Evolutionary conservation across 2,797 vertebrate genomes (phyloP).

Genomic region (Gephyroberyx darwinii): DNA sequence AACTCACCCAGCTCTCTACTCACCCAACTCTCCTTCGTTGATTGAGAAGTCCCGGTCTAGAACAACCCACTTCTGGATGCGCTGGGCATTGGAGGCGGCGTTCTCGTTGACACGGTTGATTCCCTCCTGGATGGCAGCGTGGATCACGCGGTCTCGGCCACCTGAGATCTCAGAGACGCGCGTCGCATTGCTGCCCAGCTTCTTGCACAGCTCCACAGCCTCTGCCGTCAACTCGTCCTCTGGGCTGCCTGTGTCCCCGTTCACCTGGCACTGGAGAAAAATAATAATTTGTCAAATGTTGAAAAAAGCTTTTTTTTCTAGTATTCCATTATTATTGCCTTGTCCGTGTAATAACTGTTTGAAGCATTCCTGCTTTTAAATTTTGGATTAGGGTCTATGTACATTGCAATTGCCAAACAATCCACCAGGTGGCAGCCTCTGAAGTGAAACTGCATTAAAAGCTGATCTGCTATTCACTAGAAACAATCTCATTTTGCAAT

Average conservation of each 20-base stretch:
- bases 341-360: neutral
- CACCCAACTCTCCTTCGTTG: constrained; percentile 89
- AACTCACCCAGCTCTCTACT: constrained; percentile 90
- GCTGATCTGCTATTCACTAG: neutral
- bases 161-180: constrained; percentile 83
- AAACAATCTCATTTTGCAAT: neutral
- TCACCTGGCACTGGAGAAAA: constrained; percentile 80
- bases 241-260: constrained; percentile 78
- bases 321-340: neutral
- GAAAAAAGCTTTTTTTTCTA: neutral
- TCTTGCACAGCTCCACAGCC: constrained; percentile 80
- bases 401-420: constrained; percentile 2
- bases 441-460: neutral
- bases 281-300: neutral
- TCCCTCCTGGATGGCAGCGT: constrained; percentile 86
- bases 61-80: constrained; percentile 90
- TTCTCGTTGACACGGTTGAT: constrained; percentile 84
- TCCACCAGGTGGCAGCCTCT: constrained; percentile 70
- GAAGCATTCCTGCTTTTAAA: neutral
- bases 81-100: constrained; percentile 87
- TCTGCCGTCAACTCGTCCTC: constrained; percentile 85
- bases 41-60: constrained; percentile 91
- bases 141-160: constrained; percentile 78
- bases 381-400: neutral
- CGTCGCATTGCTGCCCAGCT: constrained; percentile 84